Base-by-base conservation (phyloP, 2,797 vertebrate genomes). In the Synaphobranchus kaupii region DNA sequence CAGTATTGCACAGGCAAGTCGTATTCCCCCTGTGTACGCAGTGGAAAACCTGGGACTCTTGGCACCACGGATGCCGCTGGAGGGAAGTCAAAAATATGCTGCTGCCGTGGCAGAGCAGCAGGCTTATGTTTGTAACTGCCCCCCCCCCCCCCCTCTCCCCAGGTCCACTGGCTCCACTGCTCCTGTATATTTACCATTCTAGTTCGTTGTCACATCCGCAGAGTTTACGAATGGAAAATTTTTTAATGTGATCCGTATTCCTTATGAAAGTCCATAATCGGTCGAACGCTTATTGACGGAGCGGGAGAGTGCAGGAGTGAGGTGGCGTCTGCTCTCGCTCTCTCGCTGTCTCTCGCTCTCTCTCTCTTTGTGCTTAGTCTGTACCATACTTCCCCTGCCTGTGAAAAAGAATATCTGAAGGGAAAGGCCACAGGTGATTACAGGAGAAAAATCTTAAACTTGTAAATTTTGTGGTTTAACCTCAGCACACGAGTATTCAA, bases 71-170 rank as follows among this genome's bases (percentile, higher is more conserved):
- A 86, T 85, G 86, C 81, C 85, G 91, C 71, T 91, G 90, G 90
- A 91, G 84, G 66, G 84, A n/a, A 86, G 87, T 91, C 89, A 91
- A 90, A 88, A 80, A 88, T 87, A 78, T 85, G 63, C 86, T 88
- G 89, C 91, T 90, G 89, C 87, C 86, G 89, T 90, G 89, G 89
- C 86, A 87, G 56, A 85, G 87, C 80, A n/a, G 56, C 73, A 78
- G 83, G 88, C 22, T n/a, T 66, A 22, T 25, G 60, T 66, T 66
- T 66, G n/a, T n/a, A 66, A 22, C 60, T 22, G 22, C 15, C 22
- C 25, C 5, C 60, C 60, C 60, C 60, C 4, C 60, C 60, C 60
- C 22, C 80, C 47, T 86, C 85, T 86, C 83, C 88, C 73, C 82
- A 89, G 82, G 84, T 90, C 86, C 60, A 54, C 86, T 86, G 86